Conservation (phyloP, 2,888 invertebrate species). For the Tetranychus piercei region DNA sequence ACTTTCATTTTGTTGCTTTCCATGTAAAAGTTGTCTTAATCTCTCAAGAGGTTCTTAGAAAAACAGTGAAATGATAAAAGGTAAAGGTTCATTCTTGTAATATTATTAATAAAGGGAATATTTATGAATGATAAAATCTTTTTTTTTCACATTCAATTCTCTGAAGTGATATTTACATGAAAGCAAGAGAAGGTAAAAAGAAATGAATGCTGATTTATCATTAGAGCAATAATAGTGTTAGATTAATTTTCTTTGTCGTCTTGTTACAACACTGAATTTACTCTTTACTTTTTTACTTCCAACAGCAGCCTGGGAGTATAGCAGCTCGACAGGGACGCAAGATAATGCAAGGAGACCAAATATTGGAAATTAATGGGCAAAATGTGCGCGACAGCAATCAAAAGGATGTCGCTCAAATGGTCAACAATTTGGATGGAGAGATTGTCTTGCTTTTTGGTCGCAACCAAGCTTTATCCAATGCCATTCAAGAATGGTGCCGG, state of each 20-base stretch:
- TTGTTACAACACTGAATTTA: neutral
- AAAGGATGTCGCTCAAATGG: conserved; percentile 27
- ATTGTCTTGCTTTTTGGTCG: conserved; percentile 29
- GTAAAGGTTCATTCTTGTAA: no score
- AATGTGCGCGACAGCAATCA: conserved; percentile 28
- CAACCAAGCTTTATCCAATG: conserved; percentile 26
- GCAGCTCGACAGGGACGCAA: conserved; percentile 28
- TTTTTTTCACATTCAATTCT: no score
- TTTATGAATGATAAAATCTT: no score
- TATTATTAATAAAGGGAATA: no score
- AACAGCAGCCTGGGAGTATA: conserved; percentile 29
- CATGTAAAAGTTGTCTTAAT: no score
- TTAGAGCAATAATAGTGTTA: neutral
- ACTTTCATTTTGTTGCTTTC: no score
- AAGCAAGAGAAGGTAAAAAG: no score
- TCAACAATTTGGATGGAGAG: conserved; percentile 29
- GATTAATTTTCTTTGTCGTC: neutral
- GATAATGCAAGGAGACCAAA: conserved; percentile 29
- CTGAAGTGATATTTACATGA: no score
- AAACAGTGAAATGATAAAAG: no score
- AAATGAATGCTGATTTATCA: no score
- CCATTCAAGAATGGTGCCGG: conserved; percentile 29
- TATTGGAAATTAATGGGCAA: conserved; percentile 29
- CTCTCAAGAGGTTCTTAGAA: no score
- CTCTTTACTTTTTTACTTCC: neutral